Conservation (phyloP, 2,113 vertebrate species). For the Erythrocercus mccallii region DNA sequence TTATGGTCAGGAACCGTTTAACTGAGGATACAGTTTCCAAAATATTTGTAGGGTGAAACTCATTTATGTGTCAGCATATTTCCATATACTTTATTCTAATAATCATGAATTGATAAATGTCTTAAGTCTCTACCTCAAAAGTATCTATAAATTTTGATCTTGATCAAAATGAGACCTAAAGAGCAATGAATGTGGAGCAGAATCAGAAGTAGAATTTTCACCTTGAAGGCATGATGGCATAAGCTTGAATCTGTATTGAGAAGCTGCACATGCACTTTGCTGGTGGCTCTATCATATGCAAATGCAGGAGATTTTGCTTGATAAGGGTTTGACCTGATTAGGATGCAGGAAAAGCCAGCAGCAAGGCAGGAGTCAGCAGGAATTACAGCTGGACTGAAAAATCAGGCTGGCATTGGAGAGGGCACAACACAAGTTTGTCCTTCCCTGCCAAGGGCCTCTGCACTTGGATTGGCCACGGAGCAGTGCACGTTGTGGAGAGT, state of each 20-base stretch:
- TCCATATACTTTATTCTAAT: neutral
- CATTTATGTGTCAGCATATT: neutral
- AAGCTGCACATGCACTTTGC: neutral
- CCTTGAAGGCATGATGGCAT: neutral
- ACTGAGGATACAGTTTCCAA: neutral
- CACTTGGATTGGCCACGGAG: neutral
- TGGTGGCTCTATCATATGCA: neutral
- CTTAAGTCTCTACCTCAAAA: neutral
- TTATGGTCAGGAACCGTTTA: neutral
- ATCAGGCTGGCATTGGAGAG: neutral
- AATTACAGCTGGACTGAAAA: neutral
- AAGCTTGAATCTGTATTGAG: neutral
- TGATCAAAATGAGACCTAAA: neutral
- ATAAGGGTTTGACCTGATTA: slow-evolving; percentile 24
- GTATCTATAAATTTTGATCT: neutral
- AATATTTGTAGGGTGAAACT: neutral
- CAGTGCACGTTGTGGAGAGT: neutral
- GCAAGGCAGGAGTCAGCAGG: rapidly evolving
- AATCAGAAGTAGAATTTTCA: neutral
- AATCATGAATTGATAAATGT: neutral
- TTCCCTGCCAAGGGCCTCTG: neutral
- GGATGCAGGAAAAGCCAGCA: neutral
- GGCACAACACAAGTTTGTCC: neutral
- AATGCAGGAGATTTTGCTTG: slow-evolving; percentile 14
- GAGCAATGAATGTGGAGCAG: neutral